Evolutionary conservation across 2,113 vertebrate species (phyloP), one percentile per base, ranked within the genome.

Genomic region (Trinectes maculatus): DNA sequence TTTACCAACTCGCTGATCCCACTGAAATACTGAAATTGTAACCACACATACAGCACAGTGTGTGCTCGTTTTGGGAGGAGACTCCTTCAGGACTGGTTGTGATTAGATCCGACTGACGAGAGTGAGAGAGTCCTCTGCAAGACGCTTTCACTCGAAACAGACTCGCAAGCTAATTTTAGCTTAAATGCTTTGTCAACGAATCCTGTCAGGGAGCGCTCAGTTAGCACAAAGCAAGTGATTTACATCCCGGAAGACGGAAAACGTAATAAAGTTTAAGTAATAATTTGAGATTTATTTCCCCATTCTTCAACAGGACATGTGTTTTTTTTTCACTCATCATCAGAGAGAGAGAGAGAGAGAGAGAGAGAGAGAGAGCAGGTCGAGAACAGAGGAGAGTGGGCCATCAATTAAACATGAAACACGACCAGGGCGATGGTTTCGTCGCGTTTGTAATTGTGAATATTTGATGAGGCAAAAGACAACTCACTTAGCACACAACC

Each of bases 371-470:
- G 31, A 42, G 47, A 66, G 60, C 43, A 2, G 19, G 28, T 68
- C 6, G 37, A 49, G 62, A 52, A n/a, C 34, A 13, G 47, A 16
- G 21, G 49, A 51, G 58, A 24, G 47, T 19, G 53, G 42, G 16
- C 12, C 48, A 83, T 85, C 62, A 79, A 89, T 91, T 84, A 90
- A 89, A 87, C 82, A 90, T 90, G 68, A 84, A 81, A 72, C 66
- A 68, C 73, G 71, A 81, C 55, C 84, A 62, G 76, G 83, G 56
- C 79, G 59, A 85, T 73, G 74, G 79, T 90, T 89, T 88, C 80
- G 80, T 71, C 82, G 66, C 84, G 84, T 91, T 90, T 90, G 89
- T 90, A 89, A 86, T 71, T 73, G 61, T 92, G 82, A 90, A 91
- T 90, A 89, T 92, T 90, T 91, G 70, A 92, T 92, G 25, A 81